phyloP scores from a whole-genome alignment of 2,888 invertebrate species.

The Thymelicus sylvestris region DNA sequence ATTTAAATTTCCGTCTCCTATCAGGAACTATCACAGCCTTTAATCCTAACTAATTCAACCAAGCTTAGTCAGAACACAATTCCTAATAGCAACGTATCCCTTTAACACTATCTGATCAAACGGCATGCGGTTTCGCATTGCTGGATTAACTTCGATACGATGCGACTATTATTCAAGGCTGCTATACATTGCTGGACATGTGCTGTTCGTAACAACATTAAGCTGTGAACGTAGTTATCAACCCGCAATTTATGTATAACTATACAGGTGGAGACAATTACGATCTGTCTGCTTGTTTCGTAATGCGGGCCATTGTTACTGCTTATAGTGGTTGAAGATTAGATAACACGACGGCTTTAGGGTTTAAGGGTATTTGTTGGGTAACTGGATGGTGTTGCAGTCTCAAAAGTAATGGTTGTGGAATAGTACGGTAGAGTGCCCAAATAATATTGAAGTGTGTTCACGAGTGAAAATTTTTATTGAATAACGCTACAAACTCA shows the following conservation, averaged over 20 bases:
- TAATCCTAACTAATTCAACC: constrained; percentile 9
- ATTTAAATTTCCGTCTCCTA: not conserved
- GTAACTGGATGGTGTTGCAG: constrained; percentile 31
- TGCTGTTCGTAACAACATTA: constrained; percentile 25
- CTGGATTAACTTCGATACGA: constrained; percentile 19
- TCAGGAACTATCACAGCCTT: not conserved
- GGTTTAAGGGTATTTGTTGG: constrained; percentile 17
- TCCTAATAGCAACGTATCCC: constrained; percentile 22
- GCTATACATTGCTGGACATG: constrained; percentile 32
- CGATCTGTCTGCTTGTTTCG: constrained; percentile 21
- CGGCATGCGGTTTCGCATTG: constrained; percentile 21
- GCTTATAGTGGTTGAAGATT: constrained; percentile 25
- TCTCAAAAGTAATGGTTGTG: not conserved
- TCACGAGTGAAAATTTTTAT: too few relatives aligned
- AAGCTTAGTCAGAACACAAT: constrained; percentile 27
- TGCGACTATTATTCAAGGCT: constrained; percentile 28
- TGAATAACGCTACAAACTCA: too few relatives aligned
- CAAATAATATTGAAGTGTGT: too few relatives aligned
- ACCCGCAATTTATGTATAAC: constrained; percentile 22
- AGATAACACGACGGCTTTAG: constrained; percentile 20
- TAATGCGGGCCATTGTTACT: constrained; percentile 26
- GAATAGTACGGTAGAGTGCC: not conserved
- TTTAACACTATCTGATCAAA: constrained; percentile 33
- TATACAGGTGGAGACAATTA: constrained; percentile 21
- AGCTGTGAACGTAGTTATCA: constrained; percentile 29